Base-by-base conservation (phyloP, 2,888 invertebrate genomes). In the Subacronicta megacephala region DNA sequence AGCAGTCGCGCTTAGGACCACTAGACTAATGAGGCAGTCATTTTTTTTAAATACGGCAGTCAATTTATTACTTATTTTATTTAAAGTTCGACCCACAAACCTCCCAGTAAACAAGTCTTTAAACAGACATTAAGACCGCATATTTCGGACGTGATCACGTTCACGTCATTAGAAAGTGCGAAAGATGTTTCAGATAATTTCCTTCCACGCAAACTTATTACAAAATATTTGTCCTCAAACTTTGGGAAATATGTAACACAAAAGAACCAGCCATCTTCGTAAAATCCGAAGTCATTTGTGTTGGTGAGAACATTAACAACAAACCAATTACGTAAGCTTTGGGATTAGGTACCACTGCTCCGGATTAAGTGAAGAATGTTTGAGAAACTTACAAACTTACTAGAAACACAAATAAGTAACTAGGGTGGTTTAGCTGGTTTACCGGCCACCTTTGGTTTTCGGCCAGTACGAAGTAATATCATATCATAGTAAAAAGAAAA, bases 131-230 rank as follows among this genome's bases (percentile, higher is more conserved):
- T 45, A 40, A 43, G 18, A 43, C 42, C 38, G 60, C 40, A 43
- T 62, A 45, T 64, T 59, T 58, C 37, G 45, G 49, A 62, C 50
- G 26, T 26, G 10, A 26, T 26, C 10, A 26, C 26, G 54, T 61
- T 26, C 10, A 26, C 26, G 54, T 61, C 46, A 58, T 66, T 70
- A 63, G 46, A 59, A 46, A 55, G 33, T 60, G 44, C 43, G 42
- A 70, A 76, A 72, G 58, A 72, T 54, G 53, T 41, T 54, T 61
- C 38, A 49, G 61, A 66, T 75, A 74, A 70, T 70, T 77, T 70
- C 44, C 51, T 60, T 62, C 61, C 40, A 31, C 17, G 26, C 53
- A 63, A 77, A 63, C 59, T 66, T 55, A 66, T 62, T 62, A 63
- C 58, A 56, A 64, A 74, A 74, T 44, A 56, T 26, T 70, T 60